These are phyloP conservation scores for Eilema depressum DNA, from an alignment of 2,888 invertebrate genomes.

Conservation along the genomic window DNA sequence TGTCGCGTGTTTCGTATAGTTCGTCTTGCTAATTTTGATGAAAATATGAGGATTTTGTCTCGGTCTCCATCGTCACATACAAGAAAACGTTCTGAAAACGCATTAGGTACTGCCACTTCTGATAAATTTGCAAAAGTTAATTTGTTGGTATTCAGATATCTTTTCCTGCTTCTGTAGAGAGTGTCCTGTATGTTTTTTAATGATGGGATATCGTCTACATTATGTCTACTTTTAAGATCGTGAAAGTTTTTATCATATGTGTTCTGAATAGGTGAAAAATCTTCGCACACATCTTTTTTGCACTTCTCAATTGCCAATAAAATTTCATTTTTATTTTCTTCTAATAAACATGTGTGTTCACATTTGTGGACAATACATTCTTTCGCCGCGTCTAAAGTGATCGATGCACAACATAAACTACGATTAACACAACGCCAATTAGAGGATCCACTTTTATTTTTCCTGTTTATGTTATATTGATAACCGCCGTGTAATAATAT, in stretches of 20 bases:
- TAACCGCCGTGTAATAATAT: too few relatives aligned
- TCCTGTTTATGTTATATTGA: neutral
- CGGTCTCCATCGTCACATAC: neutral
- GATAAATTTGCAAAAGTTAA: neutral
- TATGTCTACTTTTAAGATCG: conserved; percentile 3
- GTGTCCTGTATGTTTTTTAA: conserved; percentile 1
- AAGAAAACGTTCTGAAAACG: conserved; percentile 6
- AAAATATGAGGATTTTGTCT: conserved; percentile 10
- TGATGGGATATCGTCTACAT: conserved; percentile 5
- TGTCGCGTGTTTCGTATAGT: neutral
- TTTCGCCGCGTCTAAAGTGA: neutral
- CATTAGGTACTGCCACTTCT: neutral
- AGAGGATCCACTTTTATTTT: conserved; percentile 5
- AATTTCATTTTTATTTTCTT: conserved; percentile 2
- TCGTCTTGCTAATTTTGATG: conserved; percentile 1
- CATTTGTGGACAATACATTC: too few relatives aligned
- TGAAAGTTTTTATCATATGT: conserved; percentile 7
- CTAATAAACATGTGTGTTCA: neutral
- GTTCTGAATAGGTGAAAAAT: conserved; percentile 10
- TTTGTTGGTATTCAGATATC: conserved; percentile 9
- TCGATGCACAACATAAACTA: conserved; percentile 2
- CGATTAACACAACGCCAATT: conserved; percentile 4
- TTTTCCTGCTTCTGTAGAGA: conserved; percentile 8
- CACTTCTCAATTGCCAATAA: conserved; percentile 8
- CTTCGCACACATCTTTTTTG: conserved; percentile 4